Percentiles rank a stretch among this genome's conserved stretches.
These are phyloP conservation scores for Urosaurus nigricauda DNA, from an alignment of 2,797 vertebrate genomes.

Conservation along the genomic window DNA sequence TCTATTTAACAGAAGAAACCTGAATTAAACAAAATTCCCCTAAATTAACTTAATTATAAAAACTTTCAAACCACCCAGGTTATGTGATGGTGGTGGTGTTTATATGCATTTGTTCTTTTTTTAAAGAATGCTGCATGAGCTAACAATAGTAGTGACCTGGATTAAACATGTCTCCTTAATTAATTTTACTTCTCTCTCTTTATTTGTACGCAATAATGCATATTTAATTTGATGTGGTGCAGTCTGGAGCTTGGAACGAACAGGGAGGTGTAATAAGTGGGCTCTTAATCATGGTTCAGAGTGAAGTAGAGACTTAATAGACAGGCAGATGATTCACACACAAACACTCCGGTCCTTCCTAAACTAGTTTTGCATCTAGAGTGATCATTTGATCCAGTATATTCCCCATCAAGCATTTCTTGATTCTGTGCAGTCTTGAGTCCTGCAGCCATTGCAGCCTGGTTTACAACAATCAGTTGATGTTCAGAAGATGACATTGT, in stretches of 20 bases:
- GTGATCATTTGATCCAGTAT: slow-evolving; percentile 69
- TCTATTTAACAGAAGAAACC: neutral
- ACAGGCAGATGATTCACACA: slow-evolving; percentile 76
- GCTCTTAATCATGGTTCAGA: slow-evolving; percentile 44
- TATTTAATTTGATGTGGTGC: slow-evolving; percentile 61
- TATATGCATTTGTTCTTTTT: neutral
- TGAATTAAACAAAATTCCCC: slow-evolving; percentile 11
- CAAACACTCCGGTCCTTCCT: slow-evolving; percentile 72
- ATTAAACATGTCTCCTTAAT: slow-evolving; percentile 50
- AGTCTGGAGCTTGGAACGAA: slow-evolving; percentile 39
- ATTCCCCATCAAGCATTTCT: slow-evolving; percentile 73
- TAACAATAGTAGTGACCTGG: slow-evolving; percentile 55
- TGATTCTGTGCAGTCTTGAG: neutral
- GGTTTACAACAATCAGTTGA: neutral
- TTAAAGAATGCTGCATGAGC: slow-evolving; percentile 17
- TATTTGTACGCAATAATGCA: slow-evolving; percentile 56
- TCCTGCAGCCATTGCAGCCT: fast-evolving
- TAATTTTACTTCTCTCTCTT: slow-evolving; percentile 54
- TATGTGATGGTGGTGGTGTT: neutral
- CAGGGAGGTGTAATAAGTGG: slow-evolving; percentile 24
- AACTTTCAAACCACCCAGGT: neutral
- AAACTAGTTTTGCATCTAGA: slow-evolving; percentile 78
- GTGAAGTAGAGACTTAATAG: slow-evolving; percentile 76
- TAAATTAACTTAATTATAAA: neutral
- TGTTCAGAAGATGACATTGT: neutral